Conservation (phyloP, 2,113 vertebrate species). For the Chiloscyllium plagiosum region DNA sequence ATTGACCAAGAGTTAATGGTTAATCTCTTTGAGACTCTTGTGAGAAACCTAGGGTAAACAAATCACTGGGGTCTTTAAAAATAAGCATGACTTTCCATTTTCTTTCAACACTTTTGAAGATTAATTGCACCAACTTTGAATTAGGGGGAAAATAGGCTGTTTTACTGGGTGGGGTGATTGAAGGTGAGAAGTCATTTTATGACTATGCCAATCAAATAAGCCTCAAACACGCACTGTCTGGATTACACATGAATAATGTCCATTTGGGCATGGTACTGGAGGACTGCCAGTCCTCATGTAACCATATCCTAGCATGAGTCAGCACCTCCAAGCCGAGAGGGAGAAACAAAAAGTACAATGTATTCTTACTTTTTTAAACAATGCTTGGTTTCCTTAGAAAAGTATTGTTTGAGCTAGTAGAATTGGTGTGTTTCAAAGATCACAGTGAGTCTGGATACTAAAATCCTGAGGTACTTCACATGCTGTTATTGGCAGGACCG, state of each 20-base stretch:
- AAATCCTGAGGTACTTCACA: background rate
- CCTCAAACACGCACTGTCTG: background rate
- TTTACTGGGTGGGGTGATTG: background rate
- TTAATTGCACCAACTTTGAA: background rate
- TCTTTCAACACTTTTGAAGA: background rate
- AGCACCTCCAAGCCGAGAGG: background rate
- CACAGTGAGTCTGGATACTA: background rate
- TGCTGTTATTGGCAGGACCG: background rate
- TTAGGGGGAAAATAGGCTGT: background rate
- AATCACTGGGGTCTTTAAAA: background rate
- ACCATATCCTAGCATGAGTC: conserved; percentile 15
- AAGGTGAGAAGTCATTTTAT: background rate
- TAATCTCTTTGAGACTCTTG: background rate
- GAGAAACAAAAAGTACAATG: background rate
- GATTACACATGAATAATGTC: background rate
- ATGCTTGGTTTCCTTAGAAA: background rate
- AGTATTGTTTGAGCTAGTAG: background rate
- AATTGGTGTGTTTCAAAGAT: background rate
- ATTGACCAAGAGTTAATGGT: background rate
- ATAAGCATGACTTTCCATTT: background rate
- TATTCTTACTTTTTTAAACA: background rate
- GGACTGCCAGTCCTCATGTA: background rate
- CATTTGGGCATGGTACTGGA: background rate
- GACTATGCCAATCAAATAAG: background rate
- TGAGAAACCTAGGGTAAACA: background rate